Percentiles rank a stretch among this genome's conserved stretches.
phyloP scores from a whole-genome alignment of 2,888 invertebrate species.

The Trichogramma dendrolimi region DNA sequence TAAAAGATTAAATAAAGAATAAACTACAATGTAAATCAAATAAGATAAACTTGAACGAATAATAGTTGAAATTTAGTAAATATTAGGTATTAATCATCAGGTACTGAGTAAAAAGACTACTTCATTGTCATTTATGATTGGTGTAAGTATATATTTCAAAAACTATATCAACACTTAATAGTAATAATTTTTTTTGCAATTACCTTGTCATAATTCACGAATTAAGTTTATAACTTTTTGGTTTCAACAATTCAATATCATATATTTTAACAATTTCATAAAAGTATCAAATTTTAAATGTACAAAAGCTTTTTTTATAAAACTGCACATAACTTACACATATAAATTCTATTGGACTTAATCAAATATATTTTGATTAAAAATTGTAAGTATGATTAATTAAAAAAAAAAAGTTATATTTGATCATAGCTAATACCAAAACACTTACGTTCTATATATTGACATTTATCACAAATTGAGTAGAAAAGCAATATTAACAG shows the following conservation, averaged over 20 bases:
- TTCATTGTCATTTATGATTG: neutral
- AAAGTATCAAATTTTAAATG: neutral
- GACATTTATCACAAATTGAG: neutral
- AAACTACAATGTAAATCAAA: too few relatives aligned
- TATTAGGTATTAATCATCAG: too few relatives aligned
- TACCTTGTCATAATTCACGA: neutral
- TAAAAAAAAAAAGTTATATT: neutral
- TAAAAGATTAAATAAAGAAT: too few relatives aligned
- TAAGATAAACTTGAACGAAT: too few relatives aligned
- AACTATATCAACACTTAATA: conserved; percentile 13
- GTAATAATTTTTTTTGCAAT: conserved; percentile 16
- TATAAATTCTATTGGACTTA: neutral
- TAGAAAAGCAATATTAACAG: neutral
- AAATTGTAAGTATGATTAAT: neutral
- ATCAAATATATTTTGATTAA: too few relatives aligned
- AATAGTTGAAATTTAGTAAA: too few relatives aligned
- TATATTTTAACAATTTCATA: conserved; percentile 4
- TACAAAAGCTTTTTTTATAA: neutral
- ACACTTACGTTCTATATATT: neutral
- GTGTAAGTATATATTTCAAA: conserved; percentile 9
- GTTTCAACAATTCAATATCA: conserved; percentile 9
- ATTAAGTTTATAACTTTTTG: conserved; percentile 5
- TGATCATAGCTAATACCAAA: neutral
- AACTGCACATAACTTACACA: neutral
- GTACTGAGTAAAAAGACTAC: too few relatives aligned